phyloP scores from a whole-genome alignment of 2,797 vertebrate species.

The Vespertilio murinus region DNA sequence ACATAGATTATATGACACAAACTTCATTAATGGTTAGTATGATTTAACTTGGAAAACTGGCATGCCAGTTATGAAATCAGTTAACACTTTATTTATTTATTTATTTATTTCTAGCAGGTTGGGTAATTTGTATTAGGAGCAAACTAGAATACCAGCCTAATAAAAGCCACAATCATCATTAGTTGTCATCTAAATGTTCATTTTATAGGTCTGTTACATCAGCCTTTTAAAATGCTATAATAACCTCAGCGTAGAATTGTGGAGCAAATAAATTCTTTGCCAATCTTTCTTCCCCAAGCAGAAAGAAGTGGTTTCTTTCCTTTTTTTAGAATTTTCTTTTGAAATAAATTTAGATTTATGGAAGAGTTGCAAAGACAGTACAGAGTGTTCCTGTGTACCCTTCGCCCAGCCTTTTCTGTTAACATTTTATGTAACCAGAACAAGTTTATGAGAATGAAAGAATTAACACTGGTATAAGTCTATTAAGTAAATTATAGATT shows the following conservation, averaged over 20 bases:
- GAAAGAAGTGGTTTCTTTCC: neutral
- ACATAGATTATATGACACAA: neutral
- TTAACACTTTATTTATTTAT: neutral
- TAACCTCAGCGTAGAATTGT: constrained; percentile 1
- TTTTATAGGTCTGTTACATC: constrained; percentile 36
- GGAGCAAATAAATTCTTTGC: neutral
- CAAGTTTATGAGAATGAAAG: constrained; percentile 19
- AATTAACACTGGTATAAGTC: neutral
- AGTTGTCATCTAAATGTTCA: neutral
- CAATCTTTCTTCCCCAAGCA: neutral
- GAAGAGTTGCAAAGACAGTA: neutral
- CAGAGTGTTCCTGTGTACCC: neutral
- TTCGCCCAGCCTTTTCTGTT: neutral
- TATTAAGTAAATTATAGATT: neutral
- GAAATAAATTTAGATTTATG: constrained; percentile 31
- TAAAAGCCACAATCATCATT: neutral
- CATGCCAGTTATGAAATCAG: neutral
- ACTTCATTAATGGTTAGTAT: neutral
- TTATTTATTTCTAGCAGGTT: neutral
- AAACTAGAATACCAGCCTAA: neutral
- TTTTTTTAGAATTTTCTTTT: neutral
- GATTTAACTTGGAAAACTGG: constrained; percentile 24
- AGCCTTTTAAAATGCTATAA: neutral
- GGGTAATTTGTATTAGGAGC: constrained; percentile 3
- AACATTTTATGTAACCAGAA: neutral